Conservation (phyloP, 2,888 invertebrate genomes). For the Pollenia labialis region DNA sequence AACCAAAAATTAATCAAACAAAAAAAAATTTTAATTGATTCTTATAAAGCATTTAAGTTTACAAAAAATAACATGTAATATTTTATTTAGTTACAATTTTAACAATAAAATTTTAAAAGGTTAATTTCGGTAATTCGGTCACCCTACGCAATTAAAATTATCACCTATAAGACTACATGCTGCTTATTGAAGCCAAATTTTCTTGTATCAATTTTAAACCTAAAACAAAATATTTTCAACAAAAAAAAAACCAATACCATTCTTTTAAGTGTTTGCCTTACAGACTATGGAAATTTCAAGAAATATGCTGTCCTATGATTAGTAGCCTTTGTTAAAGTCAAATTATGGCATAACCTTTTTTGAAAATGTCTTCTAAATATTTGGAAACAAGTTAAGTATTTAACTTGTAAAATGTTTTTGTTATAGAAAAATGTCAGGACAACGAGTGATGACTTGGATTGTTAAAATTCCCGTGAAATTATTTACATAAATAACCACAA, state of each 20-base stretch:
- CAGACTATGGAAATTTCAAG: too few relatives aligned
- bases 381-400: background rate
- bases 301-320: background rate
- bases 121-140: too few relatives aligned
- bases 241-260: background rate
- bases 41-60: too few relatives aligned
- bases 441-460: background rate
- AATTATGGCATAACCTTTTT: background rate
- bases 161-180: background rate
- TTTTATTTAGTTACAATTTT: too few relatives aligned
- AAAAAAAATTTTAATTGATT: too few relatives aligned
- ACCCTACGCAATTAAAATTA: background rate
- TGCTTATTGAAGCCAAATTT: too few relatives aligned
- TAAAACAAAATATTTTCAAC: background rate
- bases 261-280: too few relatives aligned
- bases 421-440: background rate
- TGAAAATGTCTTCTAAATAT: background rate
- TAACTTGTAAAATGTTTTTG: background rate
- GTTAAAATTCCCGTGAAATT: conserved; percentile 45
- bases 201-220: too few relatives aligned
- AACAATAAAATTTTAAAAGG: too few relatives aligned
- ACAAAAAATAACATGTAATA: too few relatives aligned
- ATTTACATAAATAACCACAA: conserved; percentile 48
- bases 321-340: background rate
- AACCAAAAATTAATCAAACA: too few relatives aligned